A percentile compares a stretch with the other conserved stretches of the same genome.
Evolutionary conservation across 53 echinoderm and acorn worm species (phyloP).

Genomic region (Luidia sarsii): DNA sequence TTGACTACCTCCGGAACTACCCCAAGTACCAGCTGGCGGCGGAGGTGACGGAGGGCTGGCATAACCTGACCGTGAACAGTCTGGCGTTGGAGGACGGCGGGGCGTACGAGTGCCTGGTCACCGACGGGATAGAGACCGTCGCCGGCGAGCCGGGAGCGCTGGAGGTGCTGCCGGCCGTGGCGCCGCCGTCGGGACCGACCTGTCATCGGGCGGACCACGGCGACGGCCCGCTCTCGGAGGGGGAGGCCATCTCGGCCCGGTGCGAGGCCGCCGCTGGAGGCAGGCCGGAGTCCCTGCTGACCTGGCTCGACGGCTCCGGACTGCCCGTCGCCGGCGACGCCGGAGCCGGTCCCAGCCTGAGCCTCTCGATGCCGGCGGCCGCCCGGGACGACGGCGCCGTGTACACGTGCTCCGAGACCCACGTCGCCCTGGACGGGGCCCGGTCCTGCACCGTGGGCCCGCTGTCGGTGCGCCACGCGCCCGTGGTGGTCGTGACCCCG

Average conservation of each 20-base stretch:
- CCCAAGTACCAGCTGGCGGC: neutral
- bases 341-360: constrained; percentile 27
- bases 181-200: constrained; percentile 12
- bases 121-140: neutral
- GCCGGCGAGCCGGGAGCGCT: constrained; percentile 7
- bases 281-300: constrained; percentile 18
- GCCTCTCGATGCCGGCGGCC: neutral
- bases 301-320: neutral
- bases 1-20: neutral
- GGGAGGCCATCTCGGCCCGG: constrained; percentile 3
- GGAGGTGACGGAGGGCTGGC: neutral
- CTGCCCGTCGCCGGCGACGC: neutral
- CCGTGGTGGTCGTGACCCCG: constrained; percentile 10
- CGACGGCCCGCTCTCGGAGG: constrained; percentile 7
- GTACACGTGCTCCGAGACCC: constrained; percentile 25
- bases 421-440: neutral
- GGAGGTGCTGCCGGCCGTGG: constrained; percentile 1
- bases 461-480: constrained; percentile 8
- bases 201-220: constrained; percentile 2
- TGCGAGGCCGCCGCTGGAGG: constrained; percentile 4
- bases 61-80: constrained; percentile 11
- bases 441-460: constrained; percentile 23
- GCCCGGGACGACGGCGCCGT: constrained; percentile 28
- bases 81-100: neutral
- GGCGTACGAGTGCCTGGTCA: constrained; percentile 24